Evolutionary conservation across 2,888 invertebrate genomes (phyloP).

Genomic region (Euclidia mi): DNA sequence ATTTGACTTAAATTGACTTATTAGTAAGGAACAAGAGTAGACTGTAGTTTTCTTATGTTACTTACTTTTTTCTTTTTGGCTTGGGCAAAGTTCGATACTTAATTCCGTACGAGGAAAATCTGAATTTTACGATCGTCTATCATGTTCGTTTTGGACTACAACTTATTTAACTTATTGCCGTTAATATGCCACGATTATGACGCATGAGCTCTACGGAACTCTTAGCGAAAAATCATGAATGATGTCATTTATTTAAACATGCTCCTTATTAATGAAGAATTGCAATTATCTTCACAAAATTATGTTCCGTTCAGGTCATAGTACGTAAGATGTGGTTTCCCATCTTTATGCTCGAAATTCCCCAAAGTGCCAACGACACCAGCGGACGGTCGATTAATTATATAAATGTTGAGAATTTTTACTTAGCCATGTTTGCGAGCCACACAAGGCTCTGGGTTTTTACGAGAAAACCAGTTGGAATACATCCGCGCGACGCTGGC

Average conservation of each 20-base stretch:
- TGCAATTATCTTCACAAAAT: not conserved
- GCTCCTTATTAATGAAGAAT: not conserved
- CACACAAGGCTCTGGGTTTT: constrained; percentile 52
- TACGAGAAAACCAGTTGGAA: constrained; percentile 54
- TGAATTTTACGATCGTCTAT: no score
- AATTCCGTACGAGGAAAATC: no score
- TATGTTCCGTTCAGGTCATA: not conserved
- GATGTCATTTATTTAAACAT: not conserved
- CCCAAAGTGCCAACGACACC: constrained; percentile 34
- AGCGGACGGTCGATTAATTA: constrained; percentile 37
- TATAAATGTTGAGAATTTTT: constrained; percentile 36
- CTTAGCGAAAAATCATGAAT: not conserved
- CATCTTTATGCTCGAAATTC: constrained; percentile 26
- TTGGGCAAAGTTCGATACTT: no score
- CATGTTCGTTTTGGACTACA: no score
- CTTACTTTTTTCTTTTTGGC: no score
- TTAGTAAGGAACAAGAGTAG: no score
- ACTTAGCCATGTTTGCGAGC: constrained; percentile 38
- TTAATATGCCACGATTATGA: no score
- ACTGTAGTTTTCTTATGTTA: no score
- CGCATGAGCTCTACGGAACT: no score
- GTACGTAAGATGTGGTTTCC: constrained; percentile 29
- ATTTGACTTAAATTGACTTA: no score
- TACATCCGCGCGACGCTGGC: constrained; percentile 28
- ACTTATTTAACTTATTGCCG: no score